Evolutionary conservation across 2,797 vertebrate species (phyloP), one percentile per base, ranked within the genome.

Genomic region (Micropoecilia bifurca): DNA sequence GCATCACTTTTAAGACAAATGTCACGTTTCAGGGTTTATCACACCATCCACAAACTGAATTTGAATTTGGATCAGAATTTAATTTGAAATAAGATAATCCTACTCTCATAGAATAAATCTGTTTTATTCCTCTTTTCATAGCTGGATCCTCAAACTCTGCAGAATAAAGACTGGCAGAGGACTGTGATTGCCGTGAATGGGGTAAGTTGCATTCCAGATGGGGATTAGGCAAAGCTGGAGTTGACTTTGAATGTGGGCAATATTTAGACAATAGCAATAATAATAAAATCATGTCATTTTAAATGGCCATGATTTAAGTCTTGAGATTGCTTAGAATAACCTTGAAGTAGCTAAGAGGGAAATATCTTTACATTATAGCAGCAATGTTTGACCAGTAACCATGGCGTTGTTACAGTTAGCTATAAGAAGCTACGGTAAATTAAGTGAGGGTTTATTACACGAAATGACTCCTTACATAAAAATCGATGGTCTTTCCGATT

Each of bases 121-220:
- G 6, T 5, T 72, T 48, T 16, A 1, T 12, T 57, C 76, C 48
- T 41, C 50, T 63, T 91, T 48, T 93, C 95, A 63, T 94, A 99
- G 98, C 90, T 99, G 95, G 98, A 99, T 80, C 95, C 97, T 0
- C 97, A 98, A 87, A 90, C 90, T 0, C 85, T 98, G 76, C 96
- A 98, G 83, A 97, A 96, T 79, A 97, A 97, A 93, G 98, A 99
- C 14, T 99, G 98, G 97, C 98, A 99, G 76, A 96, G 97, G 85
- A 96, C 96, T 0, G 95, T 97, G 85, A 97, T 99, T 79, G 78
- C 94, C 6, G 97, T 98, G 96, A 98, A 97, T 0, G 97, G 97
- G 87, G 98, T 99, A 85, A 84, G 97, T 95, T 45, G 71, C 66
- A 59, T 53, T 18, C 55, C 3, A 16, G 6, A 25, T 3, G 28